Percentiles rank a stretch among this genome's conserved stretches.
phyloP scores from a whole-genome alignment of 2,113 vertebrate genomes.

The Neopipo cinnamomea region DNA sequence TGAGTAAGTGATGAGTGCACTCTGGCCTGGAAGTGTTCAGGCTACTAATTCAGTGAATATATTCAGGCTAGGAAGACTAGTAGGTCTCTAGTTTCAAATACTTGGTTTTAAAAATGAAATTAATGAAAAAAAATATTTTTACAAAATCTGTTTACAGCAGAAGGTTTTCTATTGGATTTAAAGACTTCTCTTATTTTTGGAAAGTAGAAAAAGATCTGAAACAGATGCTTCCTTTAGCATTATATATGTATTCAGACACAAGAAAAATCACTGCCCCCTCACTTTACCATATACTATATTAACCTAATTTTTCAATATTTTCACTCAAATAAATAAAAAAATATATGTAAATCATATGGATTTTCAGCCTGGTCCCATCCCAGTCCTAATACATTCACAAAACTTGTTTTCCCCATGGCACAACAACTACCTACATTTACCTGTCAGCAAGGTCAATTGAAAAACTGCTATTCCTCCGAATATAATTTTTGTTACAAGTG shows the following conservation, averaged over 20 bases:
- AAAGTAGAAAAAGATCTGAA: neutral
- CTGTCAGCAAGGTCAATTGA: neutral
- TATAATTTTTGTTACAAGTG: neutral
- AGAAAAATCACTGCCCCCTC: neutral
- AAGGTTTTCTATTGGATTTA: neutral
- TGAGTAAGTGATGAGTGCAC: neutral
- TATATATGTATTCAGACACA: neutral
- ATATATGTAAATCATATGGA: neutral
- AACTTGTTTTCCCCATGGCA: neutral
- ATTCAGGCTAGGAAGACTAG: neutral
- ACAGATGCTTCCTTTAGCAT: neutral
- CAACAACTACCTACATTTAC: neutral
- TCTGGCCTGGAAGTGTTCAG: neutral
- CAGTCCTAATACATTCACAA: neutral
- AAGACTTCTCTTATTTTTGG: neutral
- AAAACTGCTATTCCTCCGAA: neutral
- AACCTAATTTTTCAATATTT: neutral
- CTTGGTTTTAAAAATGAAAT: neutral
- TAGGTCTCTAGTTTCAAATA: neutral
- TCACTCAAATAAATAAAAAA: neutral
- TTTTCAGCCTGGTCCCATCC: neutral
- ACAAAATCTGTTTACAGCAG: neutral
- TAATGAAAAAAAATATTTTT: neutral
- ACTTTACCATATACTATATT: neutral
- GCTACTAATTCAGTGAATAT: neutral